Conservation (phyloP, 2,888 invertebrate species). For the Holacanthella duospinosa region DNA sequence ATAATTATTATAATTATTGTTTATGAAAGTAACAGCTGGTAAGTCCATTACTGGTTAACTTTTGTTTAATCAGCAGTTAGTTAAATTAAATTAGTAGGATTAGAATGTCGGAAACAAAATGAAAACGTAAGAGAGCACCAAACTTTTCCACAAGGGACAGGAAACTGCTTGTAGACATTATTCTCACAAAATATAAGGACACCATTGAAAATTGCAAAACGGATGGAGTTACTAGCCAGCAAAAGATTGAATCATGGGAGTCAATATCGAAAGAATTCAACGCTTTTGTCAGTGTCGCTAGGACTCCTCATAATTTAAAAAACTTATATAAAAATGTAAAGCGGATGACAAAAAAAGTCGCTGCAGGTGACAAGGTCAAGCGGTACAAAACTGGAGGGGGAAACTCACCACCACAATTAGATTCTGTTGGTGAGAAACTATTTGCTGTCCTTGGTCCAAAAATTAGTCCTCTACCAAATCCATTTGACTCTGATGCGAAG, state of each 20-base stretch:
- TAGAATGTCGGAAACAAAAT: neutral
- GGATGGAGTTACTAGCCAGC: neutral
- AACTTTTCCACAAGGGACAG: constrained; percentile 5
- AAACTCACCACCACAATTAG: neutral
- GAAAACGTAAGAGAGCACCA: neutral
- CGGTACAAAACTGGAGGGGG: constrained; percentile 9
- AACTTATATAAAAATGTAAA: neutral
- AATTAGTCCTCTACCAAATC: constrained; percentile 1
- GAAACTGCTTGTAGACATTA: neutral
- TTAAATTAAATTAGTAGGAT: neutral
- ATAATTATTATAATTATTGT: too few species aligned
- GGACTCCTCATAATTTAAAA: neutral
- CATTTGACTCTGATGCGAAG: constrained; percentile 8
- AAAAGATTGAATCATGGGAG: constrained; percentile 5
- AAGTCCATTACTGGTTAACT: neutral
- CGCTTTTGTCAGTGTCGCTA: neutral
- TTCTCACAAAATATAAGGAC: neutral
- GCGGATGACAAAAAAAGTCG: neutral
- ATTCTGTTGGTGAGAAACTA: neutral
- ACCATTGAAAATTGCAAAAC: constrained; percentile 7
- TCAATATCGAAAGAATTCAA: neutral
- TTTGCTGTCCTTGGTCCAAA: neutral
- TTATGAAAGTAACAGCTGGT: too few species aligned
- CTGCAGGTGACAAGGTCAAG: neutral
- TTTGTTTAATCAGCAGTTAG: neutral